A percentile compares a stretch with the other conserved stretches of the same genome.
phyloP scores from a whole-genome alignment of 2,797 vertebrate genomes.

The Sitta carolinensis region DNA sequence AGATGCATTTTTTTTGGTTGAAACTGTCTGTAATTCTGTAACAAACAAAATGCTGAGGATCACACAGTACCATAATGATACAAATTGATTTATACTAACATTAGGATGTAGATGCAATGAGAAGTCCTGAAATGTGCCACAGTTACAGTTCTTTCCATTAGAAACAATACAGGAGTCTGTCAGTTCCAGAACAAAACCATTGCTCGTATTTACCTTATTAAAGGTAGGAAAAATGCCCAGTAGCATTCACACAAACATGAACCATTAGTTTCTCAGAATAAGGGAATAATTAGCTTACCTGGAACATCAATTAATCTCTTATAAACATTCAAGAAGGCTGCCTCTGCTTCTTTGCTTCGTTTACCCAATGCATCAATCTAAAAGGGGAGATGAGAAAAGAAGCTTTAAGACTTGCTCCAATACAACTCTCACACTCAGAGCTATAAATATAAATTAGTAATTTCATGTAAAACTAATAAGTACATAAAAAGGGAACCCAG shows the following conservation, averaged over 20 bases:
- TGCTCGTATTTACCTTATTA: not conserved
- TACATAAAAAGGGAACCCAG: not conserved
- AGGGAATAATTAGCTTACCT: conserved; percentile 80
- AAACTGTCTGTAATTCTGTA: not conserved
- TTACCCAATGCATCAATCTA: conserved; percentile 98
- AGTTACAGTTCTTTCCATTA: not conserved
- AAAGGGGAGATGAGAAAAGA: conserved; percentile 18
- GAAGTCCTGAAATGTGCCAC: not conserved
- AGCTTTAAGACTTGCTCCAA: conserved; percentile 24
- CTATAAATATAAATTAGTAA: not conserved
- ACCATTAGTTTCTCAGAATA: not conserved
- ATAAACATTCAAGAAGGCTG: conserved; percentile 98
- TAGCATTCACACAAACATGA: not conserved
- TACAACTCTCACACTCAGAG: not conserved
- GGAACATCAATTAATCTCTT: conserved; percentile 98
- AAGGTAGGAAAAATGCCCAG: not conserved
- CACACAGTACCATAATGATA: not conserved
- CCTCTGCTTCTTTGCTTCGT: conserved; percentile 99
- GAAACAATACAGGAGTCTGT: not conserved
- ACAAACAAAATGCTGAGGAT: not conserved
- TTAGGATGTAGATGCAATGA: not conserved
- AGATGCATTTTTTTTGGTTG: not conserved
- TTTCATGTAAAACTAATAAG: not conserved
- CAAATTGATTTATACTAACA: not conserved
- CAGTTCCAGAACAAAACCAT: not conserved